phyloP scores from a whole-genome alignment of 2,113 vertebrate genomes.

The Cyanocitta stelleri region DNA sequence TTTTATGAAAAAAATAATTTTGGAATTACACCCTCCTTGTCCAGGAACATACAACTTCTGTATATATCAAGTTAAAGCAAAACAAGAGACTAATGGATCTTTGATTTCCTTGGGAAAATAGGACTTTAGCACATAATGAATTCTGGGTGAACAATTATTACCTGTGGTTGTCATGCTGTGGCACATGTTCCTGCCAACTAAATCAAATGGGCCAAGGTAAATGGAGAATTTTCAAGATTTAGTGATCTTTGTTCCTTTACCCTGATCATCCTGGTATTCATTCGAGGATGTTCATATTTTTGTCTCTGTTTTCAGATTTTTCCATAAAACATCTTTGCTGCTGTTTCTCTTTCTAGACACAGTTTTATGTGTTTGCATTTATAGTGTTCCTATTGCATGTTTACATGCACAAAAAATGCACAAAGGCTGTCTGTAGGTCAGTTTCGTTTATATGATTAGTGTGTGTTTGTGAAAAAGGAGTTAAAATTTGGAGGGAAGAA shows the following conservation, averaged over 20 bases:
- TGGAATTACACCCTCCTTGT: background rate
- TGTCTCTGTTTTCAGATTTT: background rate
- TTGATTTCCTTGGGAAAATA: background rate
- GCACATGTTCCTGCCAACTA: background rate
- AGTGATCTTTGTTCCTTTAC: background rate
- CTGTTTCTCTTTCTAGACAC: background rate
- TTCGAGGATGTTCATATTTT: background rate
- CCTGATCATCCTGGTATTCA: background rate
- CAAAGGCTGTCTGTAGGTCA: background rate
- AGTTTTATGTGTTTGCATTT: background rate
- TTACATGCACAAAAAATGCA: background rate
- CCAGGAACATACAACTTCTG: background rate
- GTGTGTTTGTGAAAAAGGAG: background rate
- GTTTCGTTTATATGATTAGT: background rate
- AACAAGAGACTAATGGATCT: background rate
- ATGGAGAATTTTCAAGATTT: background rate
- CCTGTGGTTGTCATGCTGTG: background rate
- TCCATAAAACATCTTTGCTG: background rate
- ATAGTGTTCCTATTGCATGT: accelerated
- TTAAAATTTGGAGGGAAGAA: background rate
- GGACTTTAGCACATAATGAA: background rate
- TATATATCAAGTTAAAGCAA: background rate
- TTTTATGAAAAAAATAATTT: background rate
- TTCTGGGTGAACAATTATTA: background rate
- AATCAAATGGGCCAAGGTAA: background rate